Percentiles rank a stretch among this genome's conserved stretches.
These are phyloP conservation scores for Psilopogon haemacephalus DNA, from an alignment of 2,113 vertebrate genomes.

Conservation along the genomic window DNA sequence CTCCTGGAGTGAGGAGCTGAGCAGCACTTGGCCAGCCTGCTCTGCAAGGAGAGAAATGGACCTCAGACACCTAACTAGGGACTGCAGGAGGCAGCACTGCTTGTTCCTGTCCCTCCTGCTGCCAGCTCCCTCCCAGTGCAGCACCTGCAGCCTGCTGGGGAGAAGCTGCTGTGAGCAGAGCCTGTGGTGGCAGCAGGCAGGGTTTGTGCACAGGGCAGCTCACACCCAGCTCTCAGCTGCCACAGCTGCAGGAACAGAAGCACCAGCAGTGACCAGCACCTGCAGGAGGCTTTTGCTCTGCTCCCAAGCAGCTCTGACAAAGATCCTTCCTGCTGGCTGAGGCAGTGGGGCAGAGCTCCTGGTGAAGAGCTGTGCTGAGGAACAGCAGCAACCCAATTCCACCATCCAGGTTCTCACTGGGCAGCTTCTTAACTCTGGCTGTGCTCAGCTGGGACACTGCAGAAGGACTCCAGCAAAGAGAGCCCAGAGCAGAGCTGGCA, in stretches of 20 bases:
- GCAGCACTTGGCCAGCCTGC: neutral
- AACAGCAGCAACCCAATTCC: slow-evolving; percentile 70
- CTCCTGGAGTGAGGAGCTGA: accelerated
- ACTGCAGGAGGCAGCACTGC: neutral
- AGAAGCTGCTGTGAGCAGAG: neutral
- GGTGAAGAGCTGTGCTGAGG: slow-evolving; percentile 79
- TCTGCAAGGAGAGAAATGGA: neutral
- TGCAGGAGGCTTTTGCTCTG: neutral
- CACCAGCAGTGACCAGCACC: neutral
- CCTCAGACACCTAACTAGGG: neutral
- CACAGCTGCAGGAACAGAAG: neutral
- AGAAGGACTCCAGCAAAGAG: neutral
- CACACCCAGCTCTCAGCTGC: neutral
- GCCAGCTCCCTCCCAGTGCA: neutral
- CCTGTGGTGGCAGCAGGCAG: neutral
- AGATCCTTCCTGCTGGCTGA: slow-evolving; percentile 86
- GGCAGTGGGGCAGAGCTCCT: slow-evolving; percentile 73
- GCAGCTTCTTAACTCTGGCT: slow-evolving; percentile 2
- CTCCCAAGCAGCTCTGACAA: slow-evolving; percentile 59
- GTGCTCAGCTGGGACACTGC: neutral
- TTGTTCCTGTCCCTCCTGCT: neutral
- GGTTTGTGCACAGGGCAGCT: neutral
- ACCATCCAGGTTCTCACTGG: slow-evolving; percentile 8
- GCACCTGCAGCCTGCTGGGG: neutral
- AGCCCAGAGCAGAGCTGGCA: neutral